Percentiles rank a stretch among this genome's conserved stretches.
These are phyloP conservation scores for Magallana ariakensis DNA, from an alignment of 1,140 invertebrate species.

Conservation along the genomic window DNA sequence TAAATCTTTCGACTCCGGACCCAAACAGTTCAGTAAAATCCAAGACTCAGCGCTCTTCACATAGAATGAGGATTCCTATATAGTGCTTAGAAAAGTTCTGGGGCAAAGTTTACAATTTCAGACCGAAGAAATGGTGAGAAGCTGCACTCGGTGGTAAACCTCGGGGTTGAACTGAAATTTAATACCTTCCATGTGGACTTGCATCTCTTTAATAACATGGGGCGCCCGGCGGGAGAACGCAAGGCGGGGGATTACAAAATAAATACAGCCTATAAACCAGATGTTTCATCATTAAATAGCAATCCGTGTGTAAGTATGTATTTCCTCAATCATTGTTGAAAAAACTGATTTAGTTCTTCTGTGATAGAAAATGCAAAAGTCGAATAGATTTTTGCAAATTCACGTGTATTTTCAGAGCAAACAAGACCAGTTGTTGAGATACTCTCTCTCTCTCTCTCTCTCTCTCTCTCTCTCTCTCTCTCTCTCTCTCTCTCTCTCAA, in stretches of 20 bases:
- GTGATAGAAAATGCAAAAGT: conserved; percentile 1
- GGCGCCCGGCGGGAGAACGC: background rate
- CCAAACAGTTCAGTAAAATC: background rate
- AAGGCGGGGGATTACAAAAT: conserved; percentile 13
- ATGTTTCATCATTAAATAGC: conserved; percentile 34
- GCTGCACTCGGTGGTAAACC: conserved; percentile 9
- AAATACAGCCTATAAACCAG: conserved; percentile 1
- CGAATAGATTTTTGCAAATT: background rate
- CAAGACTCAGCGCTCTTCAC: background rate
- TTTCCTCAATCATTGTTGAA: background rate
- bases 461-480: no score
- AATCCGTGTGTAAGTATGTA: background rate
- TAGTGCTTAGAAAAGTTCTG: background rate
- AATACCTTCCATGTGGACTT: conserved; percentile 40
- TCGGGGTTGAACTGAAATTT: conserved; percentile 38
- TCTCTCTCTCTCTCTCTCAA: no score
- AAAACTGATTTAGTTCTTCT: background rate
- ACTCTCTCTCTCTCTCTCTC: no score
- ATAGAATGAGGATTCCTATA: background rate
- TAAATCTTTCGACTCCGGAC: background rate
- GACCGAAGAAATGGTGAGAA: conserved; percentile 15
- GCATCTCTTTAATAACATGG: conserved; percentile 39
- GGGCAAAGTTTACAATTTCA: conserved; percentile 9
- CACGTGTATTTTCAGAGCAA: no score
- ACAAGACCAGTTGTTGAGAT: no score